These are phyloP conservation scores for Actinernus sp. DNA, from an alignment of 92 coral and sea anemone genomes.

Conservation along the genomic window DNA sequence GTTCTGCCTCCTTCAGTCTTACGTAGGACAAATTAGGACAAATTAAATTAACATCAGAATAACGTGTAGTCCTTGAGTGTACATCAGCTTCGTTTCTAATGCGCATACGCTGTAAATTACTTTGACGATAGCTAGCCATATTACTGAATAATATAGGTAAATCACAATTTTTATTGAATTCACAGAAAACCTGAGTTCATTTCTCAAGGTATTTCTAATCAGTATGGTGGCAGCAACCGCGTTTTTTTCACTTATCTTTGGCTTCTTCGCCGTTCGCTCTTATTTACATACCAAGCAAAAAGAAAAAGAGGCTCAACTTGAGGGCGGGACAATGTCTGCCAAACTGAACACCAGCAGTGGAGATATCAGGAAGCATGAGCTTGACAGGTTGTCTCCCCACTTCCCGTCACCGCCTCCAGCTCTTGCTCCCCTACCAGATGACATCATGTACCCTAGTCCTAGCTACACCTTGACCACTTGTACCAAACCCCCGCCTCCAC, in stretches of 20 bases:
- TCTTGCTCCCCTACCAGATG: constrained; percentile 46
- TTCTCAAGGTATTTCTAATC: constrained; percentile 19
- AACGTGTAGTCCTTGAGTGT: too few species aligned
- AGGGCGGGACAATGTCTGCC: not conserved
- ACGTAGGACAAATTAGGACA: too few species aligned
- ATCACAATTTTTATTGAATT: not conserved
- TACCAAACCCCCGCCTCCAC: constrained; percentile 44
- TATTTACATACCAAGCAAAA: not conserved
- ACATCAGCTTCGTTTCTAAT: too few species aligned
- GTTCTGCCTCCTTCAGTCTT: too few species aligned
- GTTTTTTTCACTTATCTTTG: not conserved
- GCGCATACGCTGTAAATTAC: too few species aligned
- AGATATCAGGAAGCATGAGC: constrained; percentile 1
- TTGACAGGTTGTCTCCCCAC: constrained; percentile 14
- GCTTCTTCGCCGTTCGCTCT: constrained; percentile 1
- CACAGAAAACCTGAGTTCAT: constrained; percentile 11
- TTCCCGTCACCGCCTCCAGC: constrained; percentile 42
- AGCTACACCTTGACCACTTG: constrained; percentile 20
- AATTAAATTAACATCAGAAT: too few species aligned
- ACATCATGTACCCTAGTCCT: constrained; percentile 46
- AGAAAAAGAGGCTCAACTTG: not conserved
- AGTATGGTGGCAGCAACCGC: constrained; percentile 14
- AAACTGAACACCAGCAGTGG: not conserved
- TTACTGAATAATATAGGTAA: too few species aligned
- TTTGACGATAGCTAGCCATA: too few species aligned